Conservation (phyloP, 2,113 vertebrate species). For the Menura novaehollandiae region DNA sequence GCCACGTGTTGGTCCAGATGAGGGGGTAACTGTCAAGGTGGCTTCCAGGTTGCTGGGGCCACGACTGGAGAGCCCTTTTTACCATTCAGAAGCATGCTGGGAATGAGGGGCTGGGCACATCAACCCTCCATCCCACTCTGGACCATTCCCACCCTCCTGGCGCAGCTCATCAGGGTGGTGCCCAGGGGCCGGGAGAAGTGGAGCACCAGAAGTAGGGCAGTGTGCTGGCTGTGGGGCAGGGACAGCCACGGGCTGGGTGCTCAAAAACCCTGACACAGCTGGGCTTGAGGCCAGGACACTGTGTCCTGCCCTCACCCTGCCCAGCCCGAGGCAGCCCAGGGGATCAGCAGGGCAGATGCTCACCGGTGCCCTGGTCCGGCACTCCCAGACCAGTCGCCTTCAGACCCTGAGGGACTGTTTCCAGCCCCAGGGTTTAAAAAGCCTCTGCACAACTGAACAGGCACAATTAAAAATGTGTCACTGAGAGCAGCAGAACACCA, state of each 20-base stretch:
- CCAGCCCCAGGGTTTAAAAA: background rate
- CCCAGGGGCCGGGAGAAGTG: fast-evolving
- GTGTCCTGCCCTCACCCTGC: background rate
- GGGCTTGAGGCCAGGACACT: background rate
- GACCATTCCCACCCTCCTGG: background rate
- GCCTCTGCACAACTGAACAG: background rate
- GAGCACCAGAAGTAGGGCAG: background rate
- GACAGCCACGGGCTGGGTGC: background rate
- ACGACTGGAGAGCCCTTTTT: fast-evolving
- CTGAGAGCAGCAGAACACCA: background rate
- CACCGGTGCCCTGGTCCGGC: fast-evolving
- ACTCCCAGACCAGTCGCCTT: background rate
- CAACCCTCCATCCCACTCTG: fast-evolving
- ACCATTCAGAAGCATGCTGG: fast-evolving
- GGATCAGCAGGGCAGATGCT: background rate
- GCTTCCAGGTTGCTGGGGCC: background rate
- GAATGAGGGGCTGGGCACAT: background rate
- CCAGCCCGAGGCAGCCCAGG: background rate
- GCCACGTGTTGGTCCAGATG: fast-evolving
- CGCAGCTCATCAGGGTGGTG: fast-evolving
- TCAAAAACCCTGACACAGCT: background rate
- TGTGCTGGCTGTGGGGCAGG: background rate
- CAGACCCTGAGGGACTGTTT: background rate
- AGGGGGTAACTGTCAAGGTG: too few species aligned
- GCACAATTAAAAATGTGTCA: background rate